A percentile compares a stretch with the other conserved stretches of the same genome.
Conservation (phyloP, 2,888 invertebrate genomes). For the Chloroclysta siterata region DNA sequence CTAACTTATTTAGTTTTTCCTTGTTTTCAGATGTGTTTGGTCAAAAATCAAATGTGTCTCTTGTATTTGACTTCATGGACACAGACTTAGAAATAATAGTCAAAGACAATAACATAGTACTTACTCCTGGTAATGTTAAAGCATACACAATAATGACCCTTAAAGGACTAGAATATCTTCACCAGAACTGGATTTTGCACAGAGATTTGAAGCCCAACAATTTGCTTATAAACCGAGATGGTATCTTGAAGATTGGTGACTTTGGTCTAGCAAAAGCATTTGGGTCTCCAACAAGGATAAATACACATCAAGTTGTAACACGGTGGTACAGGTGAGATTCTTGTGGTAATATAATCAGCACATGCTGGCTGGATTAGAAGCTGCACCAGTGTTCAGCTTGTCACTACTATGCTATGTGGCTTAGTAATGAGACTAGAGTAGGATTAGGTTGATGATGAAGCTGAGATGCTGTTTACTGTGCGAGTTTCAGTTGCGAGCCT, state of each 20-base stretch:
- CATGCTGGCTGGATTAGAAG: too few species aligned
- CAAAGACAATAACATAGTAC: constrained; percentile 94
- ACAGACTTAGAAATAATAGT: constrained; percentile 98
- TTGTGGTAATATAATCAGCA: too few species aligned
- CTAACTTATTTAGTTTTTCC: not conserved
- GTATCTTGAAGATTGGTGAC: constrained; percentile 98
- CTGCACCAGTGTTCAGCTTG: too few species aligned
- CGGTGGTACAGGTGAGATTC: constrained; percentile 91
- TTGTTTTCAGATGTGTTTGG: constrained; percentile 96
- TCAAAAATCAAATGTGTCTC: constrained; percentile 98
- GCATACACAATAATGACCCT: constrained; percentile 98
- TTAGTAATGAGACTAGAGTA: too few species aligned
- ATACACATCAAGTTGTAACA: constrained; percentile 99
- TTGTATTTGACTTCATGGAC: constrained; percentile 99
- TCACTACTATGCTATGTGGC: too few species aligned
- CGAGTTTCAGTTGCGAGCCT: too few species aligned
- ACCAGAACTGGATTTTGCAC: constrained; percentile 98
- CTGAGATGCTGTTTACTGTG: too few species aligned
- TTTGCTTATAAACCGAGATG: constrained; percentile 95
- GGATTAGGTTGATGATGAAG: too few species aligned
- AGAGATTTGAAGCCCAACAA: constrained; percentile 99
- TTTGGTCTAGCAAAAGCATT: constrained; percentile 99
- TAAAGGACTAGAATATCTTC: constrained; percentile 97
- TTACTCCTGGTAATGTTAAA: constrained; percentile 97
- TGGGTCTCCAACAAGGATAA: constrained; percentile 97